Percentiles rank a stretch among this genome's conserved stretches.
Evolutionary conservation across 1,140 invertebrate species (phyloP).

Genomic region (Dryas iulia): DNA sequence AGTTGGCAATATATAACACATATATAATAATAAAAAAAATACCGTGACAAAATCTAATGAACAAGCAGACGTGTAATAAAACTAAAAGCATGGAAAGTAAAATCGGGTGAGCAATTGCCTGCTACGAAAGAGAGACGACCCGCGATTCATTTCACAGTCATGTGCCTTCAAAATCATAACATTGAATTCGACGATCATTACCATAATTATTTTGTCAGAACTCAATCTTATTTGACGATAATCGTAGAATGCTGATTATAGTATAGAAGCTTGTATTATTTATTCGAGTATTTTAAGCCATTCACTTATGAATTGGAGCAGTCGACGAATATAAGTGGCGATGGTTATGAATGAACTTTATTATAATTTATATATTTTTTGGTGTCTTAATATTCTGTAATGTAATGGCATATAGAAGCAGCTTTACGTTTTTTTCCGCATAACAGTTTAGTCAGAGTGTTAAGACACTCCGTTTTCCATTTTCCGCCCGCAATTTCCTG

Average conservation of each 20-base stretch:
- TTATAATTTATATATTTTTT: neutral
- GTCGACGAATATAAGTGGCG: neutral
- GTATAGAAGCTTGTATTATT: constrained; percentile 28
- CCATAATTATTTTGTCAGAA: constrained; percentile 57
- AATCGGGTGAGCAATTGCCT: constrained; percentile 50
- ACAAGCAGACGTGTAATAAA: constrained; percentile 36
- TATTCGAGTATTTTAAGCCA: neutral
- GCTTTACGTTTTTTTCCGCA: too few relatives aligned
- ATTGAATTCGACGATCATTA: constrained; percentile 62
- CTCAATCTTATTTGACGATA: constrained; percentile 35
- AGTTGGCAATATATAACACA: neutral
- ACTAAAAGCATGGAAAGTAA: constrained; percentile 47
- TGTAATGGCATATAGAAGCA: too few relatives aligned
- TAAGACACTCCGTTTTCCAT: too few relatives aligned
- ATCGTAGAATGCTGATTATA: constrained; percentile 18
- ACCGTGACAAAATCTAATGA: constrained; percentile 47
- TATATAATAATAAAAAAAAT: neutral
- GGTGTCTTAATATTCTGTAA: neutral
- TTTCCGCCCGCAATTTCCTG: too few relatives aligned
- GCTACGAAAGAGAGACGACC: constrained; percentile 55
- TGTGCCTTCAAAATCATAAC: constrained; percentile 67
- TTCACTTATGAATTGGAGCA: neutral
- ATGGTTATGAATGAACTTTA: too few relatives aligned
- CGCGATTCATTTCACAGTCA: constrained; percentile 35
- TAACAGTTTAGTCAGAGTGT: too few relatives aligned